Evolutionary conservation across 2,888 invertebrate genomes (phyloP), one percentile per base, ranked within the genome.

Genomic region (Artemia sinica): DNA sequence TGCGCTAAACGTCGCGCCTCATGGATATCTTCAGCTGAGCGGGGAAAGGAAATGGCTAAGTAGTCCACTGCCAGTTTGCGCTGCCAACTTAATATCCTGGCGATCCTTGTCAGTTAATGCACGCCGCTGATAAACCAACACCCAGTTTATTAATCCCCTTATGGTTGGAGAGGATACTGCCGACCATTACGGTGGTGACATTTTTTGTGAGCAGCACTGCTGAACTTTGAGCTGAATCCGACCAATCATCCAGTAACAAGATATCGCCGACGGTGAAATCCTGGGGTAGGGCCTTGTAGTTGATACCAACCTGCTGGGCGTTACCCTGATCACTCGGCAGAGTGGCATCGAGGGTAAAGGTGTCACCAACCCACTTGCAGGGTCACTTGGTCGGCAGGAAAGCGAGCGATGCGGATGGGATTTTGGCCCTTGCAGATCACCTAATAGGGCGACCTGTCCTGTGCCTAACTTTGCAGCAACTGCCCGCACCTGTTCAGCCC

Each of bases 71-170:
- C 68, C 14, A 13, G 69, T 48, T 12, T 50, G n/a, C 7, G 50
- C 49, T 10, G 12, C 41, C 10, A 49, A 11, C 49, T 69, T 50
- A 12, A 69, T 8, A 28, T 69, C 68, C n/a, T 69, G 49, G 9
- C n/a, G 9, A 51, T 69, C 69, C 41, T 69, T 69, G 14, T 8
- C 68, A 10, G 68, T 68, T 48, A 68, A 48, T 48, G 68, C 68
- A n/a, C 18, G 67, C 41, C 67, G 14, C 10, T 8, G 67, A 14
- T 41, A 68, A 9, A 28, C 28, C 28, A 67, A 9, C 67, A 14
- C 67, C 68, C 8, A 8, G 67, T n/a, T 10, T 18, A 67, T 68
- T 68, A 48, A 68, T 41, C 68, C 68, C 68, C 41, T 68, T 68
- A 10, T 49, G n/a, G 68, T 68, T 13, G 28, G 67, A 67, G 10